Conservation (phyloP, 23 tunicate species). For the Clavelina lepadiformis region DNA sequence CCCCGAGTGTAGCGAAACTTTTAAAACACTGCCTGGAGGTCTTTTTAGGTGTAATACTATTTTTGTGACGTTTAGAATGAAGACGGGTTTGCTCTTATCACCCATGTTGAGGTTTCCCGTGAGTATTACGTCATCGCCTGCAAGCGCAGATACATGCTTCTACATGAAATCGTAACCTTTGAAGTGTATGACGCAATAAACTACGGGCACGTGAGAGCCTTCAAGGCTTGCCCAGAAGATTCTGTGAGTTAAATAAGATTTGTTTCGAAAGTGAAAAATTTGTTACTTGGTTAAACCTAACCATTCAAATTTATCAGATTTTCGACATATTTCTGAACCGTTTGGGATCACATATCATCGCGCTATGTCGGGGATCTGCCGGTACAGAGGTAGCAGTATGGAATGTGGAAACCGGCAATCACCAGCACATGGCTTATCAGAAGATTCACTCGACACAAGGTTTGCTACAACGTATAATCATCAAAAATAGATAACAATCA, state of each 20-base stretch:
- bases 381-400: conserved; percentile 67
- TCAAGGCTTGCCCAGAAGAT: conserved; percentile 76
- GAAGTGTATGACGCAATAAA: conserved; percentile 67
- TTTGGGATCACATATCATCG: conserved; percentile 80
- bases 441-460: conserved; percentile 31
- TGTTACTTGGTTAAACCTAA: no score
- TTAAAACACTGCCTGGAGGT: neutral
- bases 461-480: no score
- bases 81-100: conserved; percentile 16
- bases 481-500: no score
- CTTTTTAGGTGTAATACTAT: neutral
- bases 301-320: conserved; percentile 40
- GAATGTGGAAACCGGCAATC: conserved; percentile 70
- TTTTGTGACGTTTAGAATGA: neutral
- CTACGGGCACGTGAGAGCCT: conserved; percentile 59
- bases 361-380: conserved; percentile 22
- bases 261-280: no score
- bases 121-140: conserved; percentile 89
- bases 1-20: neutral
- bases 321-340: conserved; percentile 67
- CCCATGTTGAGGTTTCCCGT: conserved; percentile 78
- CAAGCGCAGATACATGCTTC: conserved; percentile 50
- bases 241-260: conserved; percentile 22
- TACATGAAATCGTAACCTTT: conserved; percentile 66
- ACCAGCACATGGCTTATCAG: conserved; percentile 62